Percentiles rank a stretch among this genome's conserved stretches.
phyloP scores from a whole-genome alignment of 2,888 invertebrate genomes.

The Megalurothrips usitatus region DNA sequence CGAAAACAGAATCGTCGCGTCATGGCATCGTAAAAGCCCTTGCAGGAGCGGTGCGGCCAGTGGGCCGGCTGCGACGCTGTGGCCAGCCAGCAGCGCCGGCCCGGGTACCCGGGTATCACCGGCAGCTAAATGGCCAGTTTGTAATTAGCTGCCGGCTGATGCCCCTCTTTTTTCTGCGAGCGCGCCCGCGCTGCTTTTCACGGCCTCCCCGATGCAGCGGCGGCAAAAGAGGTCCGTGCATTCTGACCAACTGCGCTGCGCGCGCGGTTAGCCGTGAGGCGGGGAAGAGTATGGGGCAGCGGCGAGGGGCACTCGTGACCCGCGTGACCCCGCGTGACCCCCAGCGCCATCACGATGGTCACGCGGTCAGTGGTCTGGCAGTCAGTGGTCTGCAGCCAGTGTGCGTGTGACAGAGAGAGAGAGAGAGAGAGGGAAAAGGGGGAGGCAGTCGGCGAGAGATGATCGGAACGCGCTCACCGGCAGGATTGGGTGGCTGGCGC shows the following conservation, averaged over 20 bases:
- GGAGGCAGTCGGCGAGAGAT: too few relatives aligned
- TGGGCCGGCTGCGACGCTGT: too few relatives aligned
- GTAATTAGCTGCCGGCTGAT: not conserved
- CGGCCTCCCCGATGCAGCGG: not conserved
- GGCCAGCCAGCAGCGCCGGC: not conserved
- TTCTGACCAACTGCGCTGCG: too few relatives aligned
- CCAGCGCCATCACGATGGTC: too few relatives aligned
- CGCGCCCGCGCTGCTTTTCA: not conserved
- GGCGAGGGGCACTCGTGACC: too few relatives aligned
- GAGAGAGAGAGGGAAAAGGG: too few relatives aligned
- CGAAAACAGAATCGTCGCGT: slow-evolving; percentile 6
- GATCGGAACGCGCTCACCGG: too few relatives aligned
- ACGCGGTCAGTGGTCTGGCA: too few relatives aligned
- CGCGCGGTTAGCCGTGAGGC: not conserved
- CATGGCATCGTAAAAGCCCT: not conserved
- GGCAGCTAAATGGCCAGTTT: not conserved
- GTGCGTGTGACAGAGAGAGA: too few relatives aligned
- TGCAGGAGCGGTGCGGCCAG: too few relatives aligned
- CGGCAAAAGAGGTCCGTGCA: not conserved
- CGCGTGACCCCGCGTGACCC: not conserved
- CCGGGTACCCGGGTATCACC: not conserved
- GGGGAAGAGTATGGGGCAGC: not conserved
- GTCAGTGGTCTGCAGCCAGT: too few relatives aligned
- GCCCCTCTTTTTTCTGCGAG: not conserved
- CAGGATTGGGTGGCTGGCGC: too few relatives aligned